These are phyloP conservation scores for Neoseiulus cucumeris DNA, from an alignment of 1,140 invertebrate species.

Conservation along the genomic window DNA sequence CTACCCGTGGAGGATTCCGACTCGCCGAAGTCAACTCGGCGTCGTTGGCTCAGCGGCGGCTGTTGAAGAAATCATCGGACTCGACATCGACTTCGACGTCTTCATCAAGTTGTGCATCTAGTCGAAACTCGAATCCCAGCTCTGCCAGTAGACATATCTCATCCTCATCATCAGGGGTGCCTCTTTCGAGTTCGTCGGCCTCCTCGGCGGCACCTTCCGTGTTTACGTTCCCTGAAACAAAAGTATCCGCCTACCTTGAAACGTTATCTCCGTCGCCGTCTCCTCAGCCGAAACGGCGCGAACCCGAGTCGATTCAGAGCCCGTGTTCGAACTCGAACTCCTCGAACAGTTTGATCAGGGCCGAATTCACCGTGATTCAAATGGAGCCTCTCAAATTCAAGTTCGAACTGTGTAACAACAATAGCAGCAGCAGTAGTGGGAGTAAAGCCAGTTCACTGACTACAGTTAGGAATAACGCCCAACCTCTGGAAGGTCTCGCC, in stretches of 20 bases:
- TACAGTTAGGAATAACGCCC: no score
- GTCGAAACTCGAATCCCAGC: background rate
- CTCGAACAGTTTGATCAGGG: background rate
- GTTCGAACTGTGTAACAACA: background rate
- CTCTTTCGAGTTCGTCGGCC: background rate
- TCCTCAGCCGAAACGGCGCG: background rate
- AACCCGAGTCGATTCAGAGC: background rate
- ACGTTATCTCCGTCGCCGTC: slow-evolving; percentile 1
- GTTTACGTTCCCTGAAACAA: slow-evolving; percentile 18
- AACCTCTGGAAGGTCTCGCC: no score
- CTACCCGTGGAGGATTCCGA: slow-evolving; percentile 45
- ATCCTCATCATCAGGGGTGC: background rate
- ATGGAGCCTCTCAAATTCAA: slow-evolving; percentile 3
- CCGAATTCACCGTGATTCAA: background rate
- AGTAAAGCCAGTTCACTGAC: background rate
- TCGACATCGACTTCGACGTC: slow-evolving; percentile 6
- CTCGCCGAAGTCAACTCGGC: slow-evolving; percentile 45
- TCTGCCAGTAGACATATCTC: background rate
- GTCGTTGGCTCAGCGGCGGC: slow-evolving; percentile 44
- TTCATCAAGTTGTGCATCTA: background rate
- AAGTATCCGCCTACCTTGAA: slow-evolving; percentile 18
- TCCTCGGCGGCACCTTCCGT: slow-evolving; percentile 11
- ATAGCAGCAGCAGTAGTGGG: slow-evolving; percentile 10
- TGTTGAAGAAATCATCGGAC: slow-evolving; percentile 39
- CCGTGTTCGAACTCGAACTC: background rate